phyloP scores from a whole-genome alignment of 2,797 vertebrate species.

The Mallotus villosus region DNA sequence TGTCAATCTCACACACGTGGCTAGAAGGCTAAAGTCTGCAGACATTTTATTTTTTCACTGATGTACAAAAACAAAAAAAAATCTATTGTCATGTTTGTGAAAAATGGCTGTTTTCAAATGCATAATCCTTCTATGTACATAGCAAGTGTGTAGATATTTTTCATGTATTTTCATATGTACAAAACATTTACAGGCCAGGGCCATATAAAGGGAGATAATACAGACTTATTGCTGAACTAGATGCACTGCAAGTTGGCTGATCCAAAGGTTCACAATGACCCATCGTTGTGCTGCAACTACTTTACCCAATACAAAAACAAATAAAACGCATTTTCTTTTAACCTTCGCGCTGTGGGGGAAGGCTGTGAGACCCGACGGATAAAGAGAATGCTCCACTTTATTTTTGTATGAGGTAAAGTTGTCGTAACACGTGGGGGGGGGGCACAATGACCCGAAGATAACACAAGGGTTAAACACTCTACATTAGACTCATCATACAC shows the following conservation, averaged over 20 bases:
- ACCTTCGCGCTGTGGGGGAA: no score
- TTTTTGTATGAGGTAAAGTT: no score
- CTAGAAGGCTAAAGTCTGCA: slow-evolving; percentile 45
- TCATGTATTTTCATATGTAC: slow-evolving; percentile 70
- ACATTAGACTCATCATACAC: slow-evolving; percentile 59
- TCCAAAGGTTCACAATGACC: no score
- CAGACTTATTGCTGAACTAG: slow-evolving; percentile 84
- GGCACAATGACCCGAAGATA: no score
- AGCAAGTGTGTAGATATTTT: slow-evolving; percentile 60
- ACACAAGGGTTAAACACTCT: slow-evolving; percentile 63
- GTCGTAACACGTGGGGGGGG: no score
- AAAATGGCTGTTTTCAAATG: slow-evolving; percentile 79
- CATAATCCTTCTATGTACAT: slow-evolving; percentile 72
- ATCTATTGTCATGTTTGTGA: slow-evolving; percentile 67
- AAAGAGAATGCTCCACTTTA: no score
- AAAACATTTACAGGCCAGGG: slow-evolving; percentile 74
- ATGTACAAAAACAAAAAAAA: slow-evolving; percentile 73
- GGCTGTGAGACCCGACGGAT: no score
- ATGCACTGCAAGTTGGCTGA: slow-evolving; percentile 73
- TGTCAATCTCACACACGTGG: slow-evolving; percentile 14
- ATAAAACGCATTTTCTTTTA: no score
- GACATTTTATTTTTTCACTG: slow-evolving; percentile 68
- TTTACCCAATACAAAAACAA: no score
- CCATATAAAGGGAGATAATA: slow-evolving; percentile 77
- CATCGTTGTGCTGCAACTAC: no score